Evolutionary conservation across 2,888 invertebrate species (phyloP).

Genomic region (Eremobia ochroleuca): DNA sequence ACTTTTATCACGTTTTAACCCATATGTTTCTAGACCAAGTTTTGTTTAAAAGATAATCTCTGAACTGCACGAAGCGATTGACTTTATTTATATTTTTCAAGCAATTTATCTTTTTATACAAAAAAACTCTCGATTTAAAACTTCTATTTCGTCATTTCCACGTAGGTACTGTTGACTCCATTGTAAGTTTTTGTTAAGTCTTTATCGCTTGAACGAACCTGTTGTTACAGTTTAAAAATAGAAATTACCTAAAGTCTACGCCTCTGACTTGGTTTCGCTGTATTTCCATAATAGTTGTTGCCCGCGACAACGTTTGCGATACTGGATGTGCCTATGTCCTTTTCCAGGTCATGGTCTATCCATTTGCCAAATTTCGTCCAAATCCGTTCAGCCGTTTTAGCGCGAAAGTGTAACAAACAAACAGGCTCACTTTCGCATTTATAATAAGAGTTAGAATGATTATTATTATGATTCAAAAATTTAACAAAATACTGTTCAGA

Average conservation of each 20-base stretch:
- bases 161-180: background rate
- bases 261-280: background rate
- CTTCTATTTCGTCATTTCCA: background rate
- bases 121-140: constrained; percentile 6
- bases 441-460: too few species aligned
- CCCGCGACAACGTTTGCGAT: background rate
- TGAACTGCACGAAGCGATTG: constrained; percentile 4
- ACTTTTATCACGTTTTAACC: background rate
- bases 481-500: background rate
- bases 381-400: too few species aligned
- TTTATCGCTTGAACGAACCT: constrained; percentile 41
- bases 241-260: constrained; percentile 18
- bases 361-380: too few species aligned
- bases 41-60: constrained; percentile 13
- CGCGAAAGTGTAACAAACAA: too few species aligned
- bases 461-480: constrained; percentile 8
- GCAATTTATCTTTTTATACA: background rate
- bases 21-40: constrained; percentile 3
- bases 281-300: background rate
- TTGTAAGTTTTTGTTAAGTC: constrained; percentile 40
- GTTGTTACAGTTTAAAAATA: constrained; percentile 42
- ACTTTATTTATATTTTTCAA: constrained; percentile 1
- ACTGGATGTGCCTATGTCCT: too few species aligned
- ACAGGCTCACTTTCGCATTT: too few species aligned
- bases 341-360: too few species aligned